A percentile compares a stretch with the other conserved stretches of the same genome.
These are phyloP conservation scores for Lathronympha strigana DNA, from an alignment of 2,888 invertebrate genomes.

Conservation along the genomic window DNA sequence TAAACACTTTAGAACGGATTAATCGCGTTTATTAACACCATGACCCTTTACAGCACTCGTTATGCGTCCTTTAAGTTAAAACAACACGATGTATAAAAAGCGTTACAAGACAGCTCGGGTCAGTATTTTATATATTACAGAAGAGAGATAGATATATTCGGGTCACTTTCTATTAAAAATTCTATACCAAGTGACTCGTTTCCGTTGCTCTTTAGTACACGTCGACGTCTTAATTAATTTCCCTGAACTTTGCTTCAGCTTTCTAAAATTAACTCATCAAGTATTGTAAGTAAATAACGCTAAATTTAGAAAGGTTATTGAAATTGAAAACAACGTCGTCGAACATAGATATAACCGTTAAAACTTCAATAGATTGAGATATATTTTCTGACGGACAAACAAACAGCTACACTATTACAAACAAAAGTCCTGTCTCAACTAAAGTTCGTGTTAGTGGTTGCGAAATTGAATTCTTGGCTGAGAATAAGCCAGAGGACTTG, in stretches of 20 bases:
- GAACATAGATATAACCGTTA: neutral
- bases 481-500: neutral
- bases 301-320: neutral
- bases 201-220: too few relatives aligned
- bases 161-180: neutral
- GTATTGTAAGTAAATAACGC: too few relatives aligned
- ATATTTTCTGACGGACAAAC: conserved; percentile 2
- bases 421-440: conserved; percentile 4
- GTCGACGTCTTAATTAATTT: too few relatives aligned
- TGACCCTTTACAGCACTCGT: too few relatives aligned
- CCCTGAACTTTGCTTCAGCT: neutral
- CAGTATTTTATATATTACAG: too few relatives aligned
- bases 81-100: too few relatives aligned
- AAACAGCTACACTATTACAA: conserved; percentile 4
- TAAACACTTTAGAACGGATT: too few relatives aligned
- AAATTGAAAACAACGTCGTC: neutral
- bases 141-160: too few relatives aligned
- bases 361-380: conserved; percentile 6
- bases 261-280: neutral
- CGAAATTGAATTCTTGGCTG: conserved; percentile 17
- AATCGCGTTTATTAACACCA: too few relatives aligned
- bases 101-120: too few relatives aligned
- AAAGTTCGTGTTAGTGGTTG: conserved; percentile 11
- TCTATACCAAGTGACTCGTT: too few relatives aligned
- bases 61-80: too few relatives aligned